Evolutionary conservation across 53 echinoderm and acorn worm species (phyloP), one percentile per base, ranked within the genome.

Genomic region (Apostichopus leukothele): DNA sequence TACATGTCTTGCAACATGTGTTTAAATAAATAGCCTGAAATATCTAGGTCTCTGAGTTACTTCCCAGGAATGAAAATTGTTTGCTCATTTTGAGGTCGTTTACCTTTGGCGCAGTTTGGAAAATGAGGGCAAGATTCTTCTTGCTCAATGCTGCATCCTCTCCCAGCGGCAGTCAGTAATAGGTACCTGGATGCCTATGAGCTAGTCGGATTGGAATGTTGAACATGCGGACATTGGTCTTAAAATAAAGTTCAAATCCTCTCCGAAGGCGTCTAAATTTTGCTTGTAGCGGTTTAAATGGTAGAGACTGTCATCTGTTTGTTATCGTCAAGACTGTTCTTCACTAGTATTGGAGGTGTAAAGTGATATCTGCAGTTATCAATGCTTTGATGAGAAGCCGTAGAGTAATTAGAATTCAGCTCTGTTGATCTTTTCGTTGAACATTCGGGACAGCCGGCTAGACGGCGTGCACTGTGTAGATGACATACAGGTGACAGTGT

Each of bases 191-290:
- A 71, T 71, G 71, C n/a, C 18, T 81, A 81, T 81, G 81, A 81
- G 55, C 60, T 53, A 81, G 20, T 54, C 1, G 1, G 81, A 54
- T 50, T 50, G 59, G 81, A 81, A 81, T 81, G 53, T 81, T 81
- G 81, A 59, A 54, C 81, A 81, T 81, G 81, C 55, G 81, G 59
- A 81, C 81, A 81, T 53, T 54, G 81, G 54, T 81, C 54, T 81
- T 81, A 54, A 81, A 81, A 81, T 81, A 59, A 59, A 55, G 81
- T 21, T 52, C n/a, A 71, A 71, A 71, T 39, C 39, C 18, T n/a
- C n/a, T 18, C 6, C 16, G 20, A 19, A 71, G 71, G 5, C 71
- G 18, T 71, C 71, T 71, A 71, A 63, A 39, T 16, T 13, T 63
- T 63, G 63, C 63, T 63, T 11, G 5, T 71, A 71, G 18, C 71